Percentiles rank a stretch among this genome's conserved stretches.
Conservation (phyloP, 2,113 vertebrate genomes). For the Coturnix japonica region DNA sequence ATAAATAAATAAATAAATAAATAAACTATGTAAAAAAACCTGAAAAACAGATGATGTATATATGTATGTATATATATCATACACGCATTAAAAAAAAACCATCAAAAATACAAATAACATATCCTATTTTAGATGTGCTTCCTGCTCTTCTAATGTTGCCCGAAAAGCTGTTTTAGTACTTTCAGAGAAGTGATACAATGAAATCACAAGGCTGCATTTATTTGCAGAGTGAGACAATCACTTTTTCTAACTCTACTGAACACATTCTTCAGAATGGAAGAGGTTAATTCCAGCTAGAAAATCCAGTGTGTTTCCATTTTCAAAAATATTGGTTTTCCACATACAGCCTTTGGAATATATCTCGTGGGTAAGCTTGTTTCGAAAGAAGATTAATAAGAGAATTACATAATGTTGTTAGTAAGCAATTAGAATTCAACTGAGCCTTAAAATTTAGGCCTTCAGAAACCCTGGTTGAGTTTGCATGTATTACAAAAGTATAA, state of each 20-base stretch:
- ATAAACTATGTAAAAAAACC: too few species aligned
- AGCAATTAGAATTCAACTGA: conserved; percentile 68
- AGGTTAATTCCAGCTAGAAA: background rate
- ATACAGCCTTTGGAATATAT: conserved; percentile 40
- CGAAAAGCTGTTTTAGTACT: background rate
- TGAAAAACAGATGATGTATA: too few species aligned
- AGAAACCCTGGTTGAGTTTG: background rate
- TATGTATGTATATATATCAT: background rate
- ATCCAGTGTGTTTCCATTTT: conserved; percentile 14
- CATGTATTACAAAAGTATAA: conserved; percentile 54
- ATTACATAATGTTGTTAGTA: conserved; percentile 52
- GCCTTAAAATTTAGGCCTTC: conserved; percentile 50
- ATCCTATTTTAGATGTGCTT: background rate
- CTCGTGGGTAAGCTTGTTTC: conserved; percentile 44
- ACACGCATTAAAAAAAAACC: background rate
- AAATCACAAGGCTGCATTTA: background rate
- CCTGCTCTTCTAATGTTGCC: background rate
- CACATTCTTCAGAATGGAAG: background rate
- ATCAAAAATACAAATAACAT: background rate
- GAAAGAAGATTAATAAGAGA: conserved; percentile 54
- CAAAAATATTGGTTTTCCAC: conserved; percentile 30
- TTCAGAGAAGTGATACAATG: background rate
- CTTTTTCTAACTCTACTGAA: background rate
- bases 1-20: too few species aligned
- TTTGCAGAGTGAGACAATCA: background rate